Conservation (phyloP, 2,888 invertebrate genomes). For the Erebia palarica region DNA sequence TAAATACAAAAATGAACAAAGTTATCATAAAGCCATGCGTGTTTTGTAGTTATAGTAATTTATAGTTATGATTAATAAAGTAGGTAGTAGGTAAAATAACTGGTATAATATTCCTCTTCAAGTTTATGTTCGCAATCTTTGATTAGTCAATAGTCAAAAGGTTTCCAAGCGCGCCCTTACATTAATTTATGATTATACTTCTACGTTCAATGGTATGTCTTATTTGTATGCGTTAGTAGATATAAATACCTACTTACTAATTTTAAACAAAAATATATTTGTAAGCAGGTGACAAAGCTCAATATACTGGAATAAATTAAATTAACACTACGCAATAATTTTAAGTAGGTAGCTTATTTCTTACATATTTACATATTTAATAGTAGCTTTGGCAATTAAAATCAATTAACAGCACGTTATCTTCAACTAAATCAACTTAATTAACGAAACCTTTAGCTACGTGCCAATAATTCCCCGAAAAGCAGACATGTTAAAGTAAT, state of each 20-base stretch:
- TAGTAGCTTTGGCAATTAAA: neutral
- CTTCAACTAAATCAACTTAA: neutral
- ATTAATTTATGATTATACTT: too few relatives aligned
- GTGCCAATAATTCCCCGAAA: neutral
- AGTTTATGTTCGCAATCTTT: neutral
- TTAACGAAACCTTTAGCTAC: neutral
- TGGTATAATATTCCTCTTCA: neutral
- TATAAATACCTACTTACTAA: neutral
- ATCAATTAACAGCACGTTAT: slow-evolving; percentile 8
- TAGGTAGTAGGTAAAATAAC: neutral
- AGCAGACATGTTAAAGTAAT: neutral
- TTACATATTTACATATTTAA: neutral
- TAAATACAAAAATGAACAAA: too few relatives aligned
- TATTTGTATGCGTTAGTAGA: too few relatives aligned
- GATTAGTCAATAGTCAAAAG: too few relatives aligned
- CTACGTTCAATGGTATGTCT: too few relatives aligned
- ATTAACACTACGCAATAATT: too few relatives aligned
- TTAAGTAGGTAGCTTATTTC: neutral
- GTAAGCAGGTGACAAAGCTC: neutral
- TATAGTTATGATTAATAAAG: neutral
- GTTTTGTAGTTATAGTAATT: too few relatives aligned
- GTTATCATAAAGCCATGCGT: too few relatives aligned
- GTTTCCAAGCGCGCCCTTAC: too few relatives aligned
- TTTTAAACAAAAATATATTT: neutral
- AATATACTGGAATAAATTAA: too few relatives aligned